These are phyloP conservation scores for Grammomys dolichurus DNA, from an alignment of 2,113 vertebrate genomes.

Conservation along the genomic window DNA sequence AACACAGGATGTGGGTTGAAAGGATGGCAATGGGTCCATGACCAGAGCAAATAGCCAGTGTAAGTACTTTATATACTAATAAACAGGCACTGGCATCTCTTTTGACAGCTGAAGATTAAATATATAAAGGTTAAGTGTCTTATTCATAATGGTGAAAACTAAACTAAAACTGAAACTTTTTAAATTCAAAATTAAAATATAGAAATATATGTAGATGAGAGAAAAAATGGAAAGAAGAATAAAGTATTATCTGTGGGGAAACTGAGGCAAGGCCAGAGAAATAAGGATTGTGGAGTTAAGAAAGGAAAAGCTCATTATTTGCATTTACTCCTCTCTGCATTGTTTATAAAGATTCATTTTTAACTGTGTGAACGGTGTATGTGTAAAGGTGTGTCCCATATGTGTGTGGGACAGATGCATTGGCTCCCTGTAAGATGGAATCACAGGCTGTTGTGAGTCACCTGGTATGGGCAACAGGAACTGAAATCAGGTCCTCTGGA, in stretches of 20 bases:
- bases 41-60: not conserved
- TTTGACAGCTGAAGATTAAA: conserved; percentile 2
- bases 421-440: not conserved
- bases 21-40: not conserved
- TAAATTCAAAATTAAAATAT: not conserved
- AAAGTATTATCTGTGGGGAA: not conserved
- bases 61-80: not conserved
- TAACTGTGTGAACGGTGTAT: not conserved
- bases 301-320: not conserved
- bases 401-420: not conserved
- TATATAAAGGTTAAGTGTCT: not conserved
- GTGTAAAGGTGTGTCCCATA: not conserved
- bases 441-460: not conserved
- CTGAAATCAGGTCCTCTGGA: not conserved
- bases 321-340: not conserved
- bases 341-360: not conserved
- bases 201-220: not conserved
- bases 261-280: not conserved
- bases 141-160: not conserved
- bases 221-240: not conserved
- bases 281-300: not conserved
- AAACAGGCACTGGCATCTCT: not conserved
- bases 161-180: not conserved
- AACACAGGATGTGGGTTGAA: not conserved
- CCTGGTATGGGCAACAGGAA: not conserved